phyloP scores from a whole-genome alignment of 1,140 invertebrate species.

The Cherax destructor region DNA sequence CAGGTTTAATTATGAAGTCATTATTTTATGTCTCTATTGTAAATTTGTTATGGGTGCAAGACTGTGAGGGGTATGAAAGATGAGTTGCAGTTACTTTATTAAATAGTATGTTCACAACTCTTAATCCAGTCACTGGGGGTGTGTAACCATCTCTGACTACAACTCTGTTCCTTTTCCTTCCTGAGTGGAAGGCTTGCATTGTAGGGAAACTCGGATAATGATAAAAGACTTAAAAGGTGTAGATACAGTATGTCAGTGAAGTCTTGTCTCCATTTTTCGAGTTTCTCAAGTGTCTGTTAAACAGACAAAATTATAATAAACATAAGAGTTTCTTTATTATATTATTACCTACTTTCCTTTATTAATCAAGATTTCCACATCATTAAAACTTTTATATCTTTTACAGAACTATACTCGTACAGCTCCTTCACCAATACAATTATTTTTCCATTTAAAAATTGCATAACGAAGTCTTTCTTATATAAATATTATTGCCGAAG shows the following conservation, averaged over 20 bases:
- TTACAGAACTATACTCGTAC: too few species aligned
- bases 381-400: too few species aligned
- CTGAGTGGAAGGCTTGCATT: constrained; percentile 10
- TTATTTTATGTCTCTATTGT: neutral
- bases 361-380: too few species aligned
- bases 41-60: neutral
- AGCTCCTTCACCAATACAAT: too few species aligned
- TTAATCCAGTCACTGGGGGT: neutral
- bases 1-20: neutral
- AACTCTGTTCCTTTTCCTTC: constrained; percentile 19
- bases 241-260: neutral
- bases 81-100: neutral
- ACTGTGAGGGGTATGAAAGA: neutral
- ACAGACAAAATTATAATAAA: constrained; percentile 24
- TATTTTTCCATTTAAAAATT: too few species aligned
- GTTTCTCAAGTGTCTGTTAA: constrained; percentile 18
- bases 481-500: too few species aligned
- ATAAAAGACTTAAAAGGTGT: neutral
- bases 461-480: too few species aligned
- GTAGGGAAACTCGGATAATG: constrained; percentile 13
- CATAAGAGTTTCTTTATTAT: too few species aligned
- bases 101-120: neutral
- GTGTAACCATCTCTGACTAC: neutral
- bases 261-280: neutral
- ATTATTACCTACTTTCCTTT: too few species aligned